Evolutionary conservation across 2,797 vertebrate genomes (phyloP), one percentile per base, ranked within the genome.

Genomic region (Loris lydekkerianus): DNA sequence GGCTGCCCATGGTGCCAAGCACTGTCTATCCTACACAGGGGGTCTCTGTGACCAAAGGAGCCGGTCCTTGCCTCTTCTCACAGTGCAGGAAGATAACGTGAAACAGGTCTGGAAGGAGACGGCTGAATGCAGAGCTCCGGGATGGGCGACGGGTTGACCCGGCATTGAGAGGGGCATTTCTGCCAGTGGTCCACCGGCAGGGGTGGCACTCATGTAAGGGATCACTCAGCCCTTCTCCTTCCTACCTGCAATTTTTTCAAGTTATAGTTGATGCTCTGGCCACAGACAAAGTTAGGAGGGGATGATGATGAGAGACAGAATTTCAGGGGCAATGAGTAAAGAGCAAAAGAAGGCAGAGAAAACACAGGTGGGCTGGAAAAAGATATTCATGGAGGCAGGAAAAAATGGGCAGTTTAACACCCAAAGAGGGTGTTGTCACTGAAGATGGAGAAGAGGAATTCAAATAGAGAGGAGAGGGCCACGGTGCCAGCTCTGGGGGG

Each of bases 21-120:
- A 18, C 43, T 0, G 0, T 40, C 40, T 23, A 27, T 43, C 20
- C 46, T 46, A 11, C 65, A 61, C 20, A 49, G 14, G 0, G 23
- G 37, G 5, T n/a, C n/a, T 9, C 6, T 40, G 0, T 40, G 31
- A 43, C 21, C 69, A 53, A 23, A 49, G 56, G 15, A 31, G 31
- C 31, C 0, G 25, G 58, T n/a, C 29, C 46, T 25, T 5, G 25
- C 31, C 70, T 76, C 40, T n/a, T 60, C 72, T 83, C 56, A 56
- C 37, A 10, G 29, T 21, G 1, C 2, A 21, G 78, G 70, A 92
- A 34, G 37, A 61, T 10, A 6, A 20, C 25, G 46, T 40, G 43
- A 77, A 63, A 61, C 10, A 43, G 29, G 10, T 46, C 27, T 43
- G 17, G 37, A 94, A 86, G 73, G 58, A 61, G 40, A 23, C 18